These are phyloP conservation scores for Drosophila carrolli DNA, from an alignment of 1,140 invertebrate genomes.

Conservation along the genomic window DNA sequence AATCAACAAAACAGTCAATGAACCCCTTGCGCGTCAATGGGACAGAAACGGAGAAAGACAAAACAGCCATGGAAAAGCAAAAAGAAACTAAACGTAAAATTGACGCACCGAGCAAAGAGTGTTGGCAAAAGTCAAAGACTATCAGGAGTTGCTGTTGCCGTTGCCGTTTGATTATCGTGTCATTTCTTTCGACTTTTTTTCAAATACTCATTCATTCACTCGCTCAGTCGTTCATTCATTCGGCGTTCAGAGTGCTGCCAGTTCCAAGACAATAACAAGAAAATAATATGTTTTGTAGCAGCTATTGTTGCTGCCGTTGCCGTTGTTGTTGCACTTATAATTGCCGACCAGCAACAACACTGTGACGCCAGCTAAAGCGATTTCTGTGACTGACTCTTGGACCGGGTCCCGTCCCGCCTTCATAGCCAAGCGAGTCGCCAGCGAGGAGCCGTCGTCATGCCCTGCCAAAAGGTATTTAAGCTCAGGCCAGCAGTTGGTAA, in stretches of 20 bases:
- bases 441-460: slow-evolving; percentile 39
- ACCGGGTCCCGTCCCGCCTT: slow-evolving; percentile 44
- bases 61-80: slow-evolving; percentile 7
- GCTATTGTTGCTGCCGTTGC: slow-evolving; percentile 14
- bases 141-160: slow-evolving; percentile 27
- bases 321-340: slow-evolving; percentile 56
- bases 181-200: slow-evolving; percentile 61
- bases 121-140: slow-evolving; percentile 28
- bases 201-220: slow-evolving; percentile 61
- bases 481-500: neutral
- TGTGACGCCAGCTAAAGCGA: slow-evolving; percentile 63
- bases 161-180: slow-evolving; percentile 65
- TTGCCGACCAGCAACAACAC: slow-evolving; percentile 49
- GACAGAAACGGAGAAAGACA: slow-evolving; percentile 23
- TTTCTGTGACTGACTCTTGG: slow-evolving; percentile 71
- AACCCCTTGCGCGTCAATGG: slow-evolving; percentile 60
- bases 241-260: slow-evolving; percentile 18
- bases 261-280: slow-evolving; percentile 69
- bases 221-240: slow-evolving; percentile 48
- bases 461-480: slow-evolving; percentile 1
- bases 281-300: slow-evolving; percentile 60
- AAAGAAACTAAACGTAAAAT: slow-evolving; percentile 46
- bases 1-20: slow-evolving; percentile 79
- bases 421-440: slow-evolving; percentile 35
- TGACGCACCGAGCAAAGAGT: slow-evolving; percentile 29